Percentiles rank a stretch among this genome's conserved stretches.
Evolutionary conservation across 2,888 invertebrate species (phyloP).

Genomic region (Caenorhabditis auriculariae): DNA sequence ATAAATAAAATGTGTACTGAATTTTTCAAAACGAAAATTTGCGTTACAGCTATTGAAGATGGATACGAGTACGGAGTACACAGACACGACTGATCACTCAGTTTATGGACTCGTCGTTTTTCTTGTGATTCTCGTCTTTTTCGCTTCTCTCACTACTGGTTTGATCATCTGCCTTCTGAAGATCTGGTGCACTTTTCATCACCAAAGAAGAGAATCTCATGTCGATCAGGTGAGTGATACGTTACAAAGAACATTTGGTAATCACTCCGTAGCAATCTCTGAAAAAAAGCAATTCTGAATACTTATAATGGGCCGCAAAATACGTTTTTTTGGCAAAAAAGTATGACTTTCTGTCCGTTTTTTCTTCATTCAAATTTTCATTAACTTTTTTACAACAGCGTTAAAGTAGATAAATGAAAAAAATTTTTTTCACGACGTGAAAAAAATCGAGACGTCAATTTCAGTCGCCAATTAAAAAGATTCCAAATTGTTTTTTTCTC

Average conservation of each 20-base stretch:
- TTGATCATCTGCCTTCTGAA: conserved; percentile 46
- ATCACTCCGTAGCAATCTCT: neutral
- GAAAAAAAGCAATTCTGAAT: neutral
- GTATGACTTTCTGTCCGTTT: too few relatives aligned
- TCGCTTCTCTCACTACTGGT: conserved; percentile 48
- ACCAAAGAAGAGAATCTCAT: conserved; percentile 21
- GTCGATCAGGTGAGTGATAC: conserved; percentile 13
- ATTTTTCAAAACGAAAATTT: neutral
- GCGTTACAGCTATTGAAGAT: conserved; percentile 9
- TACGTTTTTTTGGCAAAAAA: too few relatives aligned
- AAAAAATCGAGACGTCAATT: too few relatives aligned
- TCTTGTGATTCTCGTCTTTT: conserved; percentile 46
- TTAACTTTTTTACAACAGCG: too few relatives aligned
- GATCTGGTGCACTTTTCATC: conserved; percentile 47
- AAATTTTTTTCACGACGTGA: too few relatives aligned
- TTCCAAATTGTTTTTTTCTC: too few relatives aligned
- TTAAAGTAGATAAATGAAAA: too few relatives aligned
- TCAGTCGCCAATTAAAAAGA: too few relatives aligned
- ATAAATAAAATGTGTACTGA: neutral
- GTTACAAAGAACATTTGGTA: neutral
- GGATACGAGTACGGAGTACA: conserved; percentile 29
- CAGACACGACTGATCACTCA: conserved; percentile 30
- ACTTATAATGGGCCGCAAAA: too few relatives aligned
- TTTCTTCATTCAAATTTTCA: too few relatives aligned
- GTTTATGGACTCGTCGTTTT: conserved; percentile 41